Evolutionary conservation across 2,113 vertebrate genomes (phyloP), one percentile per base, ranked within the genome.

Genomic region (Danionella cerebrum): DNA sequence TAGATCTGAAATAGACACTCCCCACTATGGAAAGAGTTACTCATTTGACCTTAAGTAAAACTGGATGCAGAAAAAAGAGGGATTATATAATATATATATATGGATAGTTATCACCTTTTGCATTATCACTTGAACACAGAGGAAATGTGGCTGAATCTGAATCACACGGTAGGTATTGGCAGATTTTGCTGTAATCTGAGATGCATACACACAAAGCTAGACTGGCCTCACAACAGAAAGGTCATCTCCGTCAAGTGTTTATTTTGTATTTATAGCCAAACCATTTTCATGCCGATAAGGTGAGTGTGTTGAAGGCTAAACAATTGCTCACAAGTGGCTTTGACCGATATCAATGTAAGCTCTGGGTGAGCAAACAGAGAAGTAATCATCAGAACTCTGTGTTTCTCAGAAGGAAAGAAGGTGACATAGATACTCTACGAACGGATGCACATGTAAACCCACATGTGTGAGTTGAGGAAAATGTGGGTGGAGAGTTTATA

Each of bases 181-280:
- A 10, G n/a, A 16, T 2, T 51, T 29, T 53, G 1, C 4, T 33
- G 21, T 36, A 27, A 27, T 58, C 21, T 39, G 7, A 16, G 55
- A 12, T 1, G 4, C 21, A 58, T 58, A 36, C 36, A 25, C 39
- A 21, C 54, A 39, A 9, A 10, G 14, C 5, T 11, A 19, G 10
- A 1, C 11, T 18, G n/a, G 12, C 47, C 16, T 31, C 59, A 47
- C 29, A 63, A 22, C 41, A 21, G 13, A 47, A 63, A 63, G 59
- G 27, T 47, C 58, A 38, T 5, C 24, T 2, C 58, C 6, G 1
- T 45, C 27, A 13, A 31, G n/a, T 45, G 1, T 62, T 62, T 45
- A 21, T 47, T 47, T 47, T 9, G 27, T 48, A 63, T 63, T 63
- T 63, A 63, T 47, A 47, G 59, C 16, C 41, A 22, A 45, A 62